Evolutionary conservation across 92 coral and sea anemone species (phyloP), one percentile per base, ranked within the genome.

Genomic region (Epizoanthus illoricatus): DNA sequence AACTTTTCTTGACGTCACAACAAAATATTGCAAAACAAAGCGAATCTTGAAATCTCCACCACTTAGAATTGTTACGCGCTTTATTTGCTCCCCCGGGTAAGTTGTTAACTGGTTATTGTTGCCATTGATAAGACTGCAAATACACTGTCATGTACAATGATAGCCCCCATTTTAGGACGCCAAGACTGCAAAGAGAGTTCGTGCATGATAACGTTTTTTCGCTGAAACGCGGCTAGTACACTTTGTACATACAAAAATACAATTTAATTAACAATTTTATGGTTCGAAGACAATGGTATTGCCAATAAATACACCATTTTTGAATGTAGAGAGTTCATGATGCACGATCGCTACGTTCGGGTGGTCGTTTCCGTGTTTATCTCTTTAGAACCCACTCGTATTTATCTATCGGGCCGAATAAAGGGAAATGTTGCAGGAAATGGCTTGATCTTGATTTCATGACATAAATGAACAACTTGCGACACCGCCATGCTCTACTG

Each of bases 221-320:
- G 39, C 4, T 21, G 42, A 17, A 33, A 16, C 18, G 47, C 18
- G 5, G 17, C 13, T 67, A 13, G 72, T 33, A 67, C 47, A 68
- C 45, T 68, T 68, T 68, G 72, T 68, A 68, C 72, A 68, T 33
- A 68, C 43, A 68, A 68, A 3, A 19, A 15, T 33, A 68, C 72
- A 68, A 8, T 13, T 49, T 49, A 49, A 49, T 49, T 49, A 15
- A 49, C 56, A 49, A 49, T 49, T 49, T 10, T 10, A 49, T 49
- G 56, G 13, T 11, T 0, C 56, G 72, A 39, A 33, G 72, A 68
- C 72, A 68, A 68, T 33, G 41, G 18, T 33, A 67, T 33, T 3
- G 42, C 72, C 72, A 68, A 11, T 11, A 17, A 17, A 3, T 5
- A 3, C 10, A 1, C 33, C 1, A 28, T 28, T 28, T 28, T 28